Percentiles rank a stretch among this genome's conserved stretches.
phyloP scores from a whole-genome alignment of 2,113 vertebrate species.

The Hiodon tergisus region DNA sequence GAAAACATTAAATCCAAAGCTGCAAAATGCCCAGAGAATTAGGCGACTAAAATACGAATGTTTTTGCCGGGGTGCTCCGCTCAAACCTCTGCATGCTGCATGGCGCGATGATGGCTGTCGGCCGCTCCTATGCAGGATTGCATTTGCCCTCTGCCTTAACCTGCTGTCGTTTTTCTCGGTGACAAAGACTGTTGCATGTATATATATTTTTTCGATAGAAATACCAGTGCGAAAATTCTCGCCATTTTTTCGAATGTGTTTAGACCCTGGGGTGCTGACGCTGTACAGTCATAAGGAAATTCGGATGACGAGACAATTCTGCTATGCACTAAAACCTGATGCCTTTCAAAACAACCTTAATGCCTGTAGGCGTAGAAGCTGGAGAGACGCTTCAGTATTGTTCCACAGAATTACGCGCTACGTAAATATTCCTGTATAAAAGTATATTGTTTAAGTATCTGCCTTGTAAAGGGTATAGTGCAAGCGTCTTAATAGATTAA shows the following conservation, averaged over 20 bases:
- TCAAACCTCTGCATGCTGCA: too few relatives aligned
- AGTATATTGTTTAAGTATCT: constrained; percentile 59
- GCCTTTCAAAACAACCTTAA: constrained; percentile 85
- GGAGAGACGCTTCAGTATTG: constrained; percentile 55
- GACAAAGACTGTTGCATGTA: constrained; percentile 48
- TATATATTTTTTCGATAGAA: constrained; percentile 44
- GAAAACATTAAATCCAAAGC: too few relatives aligned
- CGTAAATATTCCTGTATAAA: constrained; percentile 62
- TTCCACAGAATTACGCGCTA: constrained; percentile 37
- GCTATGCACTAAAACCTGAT: constrained; percentile 92
- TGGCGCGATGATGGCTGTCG: too few relatives aligned
- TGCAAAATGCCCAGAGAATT: too few relatives aligned
- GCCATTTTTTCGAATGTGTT: constrained; percentile 44
- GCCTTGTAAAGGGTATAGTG: constrained; percentile 74
- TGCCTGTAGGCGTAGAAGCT: constrained; percentile 84
- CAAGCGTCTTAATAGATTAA: constrained; percentile 67
- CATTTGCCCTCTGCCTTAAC: constrained; percentile 55
- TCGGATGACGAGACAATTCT: constrained; percentile 50
- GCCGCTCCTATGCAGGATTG: constrained; percentile 42
- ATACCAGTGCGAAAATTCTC: constrained; percentile 41
- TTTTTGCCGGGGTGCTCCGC: too few relatives aligned
- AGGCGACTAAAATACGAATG: too few relatives aligned
- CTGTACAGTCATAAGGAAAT: constrained; percentile 63
- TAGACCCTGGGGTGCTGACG: constrained; percentile 49
- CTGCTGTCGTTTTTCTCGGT: constrained; percentile 35